phyloP scores from a whole-genome alignment of 1,140 invertebrate species.

The Megathymus violae region DNA sequence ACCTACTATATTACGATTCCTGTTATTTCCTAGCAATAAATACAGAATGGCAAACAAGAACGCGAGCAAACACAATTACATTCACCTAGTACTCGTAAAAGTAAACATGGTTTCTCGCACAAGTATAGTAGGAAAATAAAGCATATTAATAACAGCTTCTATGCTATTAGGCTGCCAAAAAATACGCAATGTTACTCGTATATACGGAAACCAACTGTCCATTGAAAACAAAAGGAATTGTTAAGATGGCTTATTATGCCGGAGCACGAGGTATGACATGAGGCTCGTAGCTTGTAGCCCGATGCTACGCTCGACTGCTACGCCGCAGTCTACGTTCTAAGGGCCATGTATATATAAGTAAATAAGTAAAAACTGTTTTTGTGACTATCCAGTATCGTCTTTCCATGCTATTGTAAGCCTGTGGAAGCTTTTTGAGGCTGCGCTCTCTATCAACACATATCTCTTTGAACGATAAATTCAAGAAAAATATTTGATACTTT shows the following conservation, averaged over 20 bases:
- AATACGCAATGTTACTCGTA: neutral
- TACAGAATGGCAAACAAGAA: too few species aligned
- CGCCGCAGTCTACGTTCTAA: conserved; percentile 39
- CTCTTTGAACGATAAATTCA: too few species aligned
- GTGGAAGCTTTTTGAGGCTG: neutral
- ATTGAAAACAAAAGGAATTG: conserved; percentile 60
- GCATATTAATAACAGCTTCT: conserved; percentile 1
- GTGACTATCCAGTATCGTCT: conserved; percentile 32
- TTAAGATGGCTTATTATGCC: conserved; percentile 67
- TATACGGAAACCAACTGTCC: conserved; percentile 18
- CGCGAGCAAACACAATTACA: too few species aligned
- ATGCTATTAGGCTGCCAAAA: too few species aligned
- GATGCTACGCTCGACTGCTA: conserved; percentile 40
- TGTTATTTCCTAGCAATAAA: too few species aligned
- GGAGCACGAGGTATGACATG: conserved; percentile 41
- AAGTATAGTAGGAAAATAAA: too few species aligned
- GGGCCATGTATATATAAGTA: conserved; percentile 4
- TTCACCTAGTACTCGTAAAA: too few species aligned
- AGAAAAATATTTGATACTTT: too few species aligned
- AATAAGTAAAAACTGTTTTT: conserved; percentile 27
- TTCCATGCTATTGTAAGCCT: conserved; percentile 13
- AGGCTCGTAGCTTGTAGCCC: conserved; percentile 32
- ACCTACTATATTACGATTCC: too few species aligned
- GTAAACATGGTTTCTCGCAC: too few species aligned
- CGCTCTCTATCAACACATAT: too few species aligned